Conservation (phyloP, 2,888 invertebrate species). For the Aphelenchoides bicaudatus region DNA sequence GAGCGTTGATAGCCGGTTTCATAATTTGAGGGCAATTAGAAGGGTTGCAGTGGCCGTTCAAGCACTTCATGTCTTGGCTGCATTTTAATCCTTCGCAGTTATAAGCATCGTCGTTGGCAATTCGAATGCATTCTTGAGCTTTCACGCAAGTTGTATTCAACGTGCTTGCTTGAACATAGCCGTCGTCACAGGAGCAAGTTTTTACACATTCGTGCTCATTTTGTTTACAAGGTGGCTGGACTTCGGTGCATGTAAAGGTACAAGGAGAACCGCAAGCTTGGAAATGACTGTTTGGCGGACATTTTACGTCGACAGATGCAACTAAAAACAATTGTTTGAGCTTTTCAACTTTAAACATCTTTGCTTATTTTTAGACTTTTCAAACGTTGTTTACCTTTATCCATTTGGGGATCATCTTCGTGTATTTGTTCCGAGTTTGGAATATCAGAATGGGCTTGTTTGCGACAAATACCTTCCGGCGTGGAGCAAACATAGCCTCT, state of each 20-base stretch:
- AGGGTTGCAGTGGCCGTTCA: conserved; percentile 29
- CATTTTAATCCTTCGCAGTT: conserved; percentile 22
- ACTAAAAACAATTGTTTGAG: conserved; percentile 7
- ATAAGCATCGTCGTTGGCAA: conserved; percentile 8
- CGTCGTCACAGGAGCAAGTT: conserved; percentile 28
- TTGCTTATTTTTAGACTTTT: too few species aligned
- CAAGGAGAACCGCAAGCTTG: conserved; percentile 27
- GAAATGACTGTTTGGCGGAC: conserved; percentile 30
- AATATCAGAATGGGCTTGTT: neutral
- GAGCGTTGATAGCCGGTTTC: conserved; percentile 19
- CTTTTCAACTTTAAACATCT: conserved; percentile 11
- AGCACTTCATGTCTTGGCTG: conserved; percentile 23
- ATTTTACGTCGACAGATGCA: conserved; percentile 1
- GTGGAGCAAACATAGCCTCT: conserved; percentile 22
- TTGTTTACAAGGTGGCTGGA: conserved; percentile 24
- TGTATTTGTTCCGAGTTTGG: too few species aligned
- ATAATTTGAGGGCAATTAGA: conserved; percentile 25
- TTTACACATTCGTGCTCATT: conserved; percentile 24
- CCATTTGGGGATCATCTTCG: too few species aligned
- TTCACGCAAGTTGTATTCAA: conserved; percentile 29
- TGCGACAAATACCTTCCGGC: conserved; percentile 22
- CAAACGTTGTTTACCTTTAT: too few species aligned
- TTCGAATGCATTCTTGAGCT: conserved; percentile 18
- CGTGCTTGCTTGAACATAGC: conserved; percentile 28
- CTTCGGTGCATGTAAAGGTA: conserved; percentile 28